These are phyloP conservation scores for Drosophila tsacasi DNA, from an alignment of 1,140 invertebrate genomes.

Conservation along the genomic window DNA sequence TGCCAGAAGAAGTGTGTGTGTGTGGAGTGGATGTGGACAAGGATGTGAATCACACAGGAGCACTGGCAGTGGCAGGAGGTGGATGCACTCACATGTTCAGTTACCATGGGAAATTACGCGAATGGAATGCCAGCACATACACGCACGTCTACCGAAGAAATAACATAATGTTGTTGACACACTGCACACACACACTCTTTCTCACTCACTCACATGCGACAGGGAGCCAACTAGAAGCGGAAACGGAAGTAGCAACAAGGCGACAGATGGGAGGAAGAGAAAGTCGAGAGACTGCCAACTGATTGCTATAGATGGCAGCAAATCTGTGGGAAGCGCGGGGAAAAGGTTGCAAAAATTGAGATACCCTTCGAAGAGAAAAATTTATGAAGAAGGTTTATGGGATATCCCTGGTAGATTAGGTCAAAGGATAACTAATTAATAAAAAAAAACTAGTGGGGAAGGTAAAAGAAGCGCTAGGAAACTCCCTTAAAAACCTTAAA, in stretches of 20 bases:
- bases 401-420: background rate
- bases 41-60: conserved; percentile 1
- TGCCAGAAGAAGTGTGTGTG: conserved; percentile 13
- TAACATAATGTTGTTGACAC: conserved; percentile 79
- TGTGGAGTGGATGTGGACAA: conserved; percentile 7
- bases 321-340: background rate
- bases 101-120: conserved; percentile 81
- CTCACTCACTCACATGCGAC: background rate
- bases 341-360: conserved; percentile 1
- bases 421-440: background rate
- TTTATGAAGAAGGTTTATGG: background rate
- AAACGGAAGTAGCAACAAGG: conserved; percentile 74
- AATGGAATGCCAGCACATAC: conserved; percentile 64
- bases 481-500: background rate
- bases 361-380: conserved; percentile 4
- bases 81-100: conserved; percentile 67
- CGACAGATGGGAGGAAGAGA: conserved; percentile 57
- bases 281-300: conserved; percentile 44
- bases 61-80: background rate
- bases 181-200: conserved; percentile 30
- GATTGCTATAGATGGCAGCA: conserved; percentile 58
- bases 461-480: background rate
- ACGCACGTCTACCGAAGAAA: conserved; percentile 30
- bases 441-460: background rate
- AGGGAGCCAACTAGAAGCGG: conserved; percentile 70